Evolutionary conservation across 53 echinoderm and acorn worm species (phyloP).

Genomic region (Patiria pectinifera): DNA sequence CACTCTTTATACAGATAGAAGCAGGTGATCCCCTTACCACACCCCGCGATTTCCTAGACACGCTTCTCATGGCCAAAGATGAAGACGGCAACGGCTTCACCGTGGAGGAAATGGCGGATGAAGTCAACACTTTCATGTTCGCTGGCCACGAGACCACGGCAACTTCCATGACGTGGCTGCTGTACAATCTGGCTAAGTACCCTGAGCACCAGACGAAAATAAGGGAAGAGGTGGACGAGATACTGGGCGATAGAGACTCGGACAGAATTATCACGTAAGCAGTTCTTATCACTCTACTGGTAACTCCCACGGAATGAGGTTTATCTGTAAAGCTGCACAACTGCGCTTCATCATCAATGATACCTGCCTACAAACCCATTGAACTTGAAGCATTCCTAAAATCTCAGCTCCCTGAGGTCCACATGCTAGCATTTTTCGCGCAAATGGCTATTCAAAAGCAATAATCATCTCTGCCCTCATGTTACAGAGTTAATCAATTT

Average conservation of each 20-base stretch:
- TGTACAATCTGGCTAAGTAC: conserved; percentile 55
- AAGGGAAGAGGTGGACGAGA: conserved; percentile 60
- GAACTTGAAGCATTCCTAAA: too few species aligned
- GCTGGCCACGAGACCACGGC: conserved; percentile 68
- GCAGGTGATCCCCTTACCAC: background rate
- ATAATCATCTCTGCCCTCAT: too few species aligned
- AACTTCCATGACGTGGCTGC: conserved; percentile 66
- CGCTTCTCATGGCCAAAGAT: conserved; percentile 40
- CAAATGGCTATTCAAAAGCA: too few species aligned
- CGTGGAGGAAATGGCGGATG: conserved; percentile 5
- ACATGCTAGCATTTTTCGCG: too few species aligned
- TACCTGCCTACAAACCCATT: too few species aligned
- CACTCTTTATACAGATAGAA: too few species aligned
- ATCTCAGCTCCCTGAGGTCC: too few species aligned
- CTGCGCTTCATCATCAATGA: too few species aligned
- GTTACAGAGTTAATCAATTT: too few species aligned
- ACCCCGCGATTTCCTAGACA: conserved; percentile 57
- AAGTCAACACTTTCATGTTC: conserved; percentile 62
- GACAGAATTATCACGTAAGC: conserved; percentile 29
- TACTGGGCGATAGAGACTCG: conserved; percentile 30
- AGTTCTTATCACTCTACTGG: too few species aligned
- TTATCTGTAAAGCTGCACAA: too few species aligned
- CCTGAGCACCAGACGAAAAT: conserved; percentile 65
- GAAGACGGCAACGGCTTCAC: conserved; percentile 38
- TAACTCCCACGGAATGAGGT: background rate